Percentiles rank a stretch among this genome's conserved stretches.
These are phyloP conservation scores for Malthinus flaveolus DNA, from an alignment of 2,888 invertebrate genomes.

Conservation along the genomic window DNA sequence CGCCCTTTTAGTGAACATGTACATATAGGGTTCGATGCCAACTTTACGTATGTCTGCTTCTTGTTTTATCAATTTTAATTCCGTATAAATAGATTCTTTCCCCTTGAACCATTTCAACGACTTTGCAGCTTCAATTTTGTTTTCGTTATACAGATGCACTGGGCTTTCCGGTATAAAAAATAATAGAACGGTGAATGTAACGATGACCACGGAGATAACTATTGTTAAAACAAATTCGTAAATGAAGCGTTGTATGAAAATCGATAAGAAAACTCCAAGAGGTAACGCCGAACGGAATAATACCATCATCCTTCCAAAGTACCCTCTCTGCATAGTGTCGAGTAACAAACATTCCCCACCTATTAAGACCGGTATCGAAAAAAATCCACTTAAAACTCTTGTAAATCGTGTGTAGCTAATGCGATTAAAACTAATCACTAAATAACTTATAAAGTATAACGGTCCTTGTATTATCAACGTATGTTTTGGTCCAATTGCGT, in stretches of 20 bases:
- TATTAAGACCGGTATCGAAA: conserved; percentile 34
- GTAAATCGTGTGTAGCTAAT: conserved; percentile 14
- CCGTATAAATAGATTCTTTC: conserved; percentile 32
- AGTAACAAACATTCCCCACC: conserved; percentile 37
- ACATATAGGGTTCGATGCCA: conserved; percentile 31
- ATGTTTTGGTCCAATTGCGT: conserved; percentile 39
- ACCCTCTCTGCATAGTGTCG: conserved; percentile 32
- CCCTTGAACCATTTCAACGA: conserved; percentile 41
- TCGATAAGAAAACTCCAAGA: conserved; percentile 30
- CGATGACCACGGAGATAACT: conserved; percentile 24
- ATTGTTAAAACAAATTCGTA: conserved; percentile 9
- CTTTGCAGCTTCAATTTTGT: conserved; percentile 30
- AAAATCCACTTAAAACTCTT: conserved; percentile 38
- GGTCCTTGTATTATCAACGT: conserved; percentile 36
- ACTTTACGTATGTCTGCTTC: conserved; percentile 35
- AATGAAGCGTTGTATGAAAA: background rate
- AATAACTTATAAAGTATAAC: conserved; percentile 34
- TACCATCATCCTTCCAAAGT: conserved; percentile 24
- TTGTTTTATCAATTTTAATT: conserved; percentile 37
- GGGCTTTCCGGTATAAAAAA: conserved; percentile 41
- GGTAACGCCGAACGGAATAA: conserved; percentile 26
- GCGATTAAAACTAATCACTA: conserved; percentile 14
- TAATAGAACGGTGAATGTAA: conserved; percentile 31
- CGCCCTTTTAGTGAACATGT: conserved; percentile 40
- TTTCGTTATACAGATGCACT: conserved; percentile 37